Conservation (phyloP, 2,888 invertebrate genomes). For the Hymenopus coronatus region DNA sequence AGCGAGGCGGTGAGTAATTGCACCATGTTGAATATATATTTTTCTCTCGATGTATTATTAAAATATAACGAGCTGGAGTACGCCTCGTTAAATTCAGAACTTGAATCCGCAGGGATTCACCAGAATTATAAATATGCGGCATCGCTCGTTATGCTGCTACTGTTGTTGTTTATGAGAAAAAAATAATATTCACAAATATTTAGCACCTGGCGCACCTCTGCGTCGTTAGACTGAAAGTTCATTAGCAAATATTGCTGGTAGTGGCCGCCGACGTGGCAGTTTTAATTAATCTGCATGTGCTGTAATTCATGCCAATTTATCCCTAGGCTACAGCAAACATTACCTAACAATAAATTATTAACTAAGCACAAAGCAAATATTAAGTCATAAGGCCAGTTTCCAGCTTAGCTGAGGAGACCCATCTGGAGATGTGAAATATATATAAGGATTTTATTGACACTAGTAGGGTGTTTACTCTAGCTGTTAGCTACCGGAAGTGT, state of each 20-base stretch:
- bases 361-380: background rate
- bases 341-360: background rate
- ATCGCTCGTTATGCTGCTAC: background rate
- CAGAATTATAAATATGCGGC: background rate
- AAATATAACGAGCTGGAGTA: background rate
- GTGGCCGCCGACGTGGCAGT: background rate
- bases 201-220: background rate
- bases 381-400: background rate
- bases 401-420: background rate
- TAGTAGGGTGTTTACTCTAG: no score
- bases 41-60: background rate
- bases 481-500: no score
- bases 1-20: background rate
- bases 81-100: background rate
- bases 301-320: background rate
- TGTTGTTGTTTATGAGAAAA: background rate
- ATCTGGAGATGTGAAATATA: background rate
- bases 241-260: background rate
- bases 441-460: background rate
- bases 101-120: background rate
- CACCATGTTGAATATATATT: background rate
- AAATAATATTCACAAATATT: background rate
- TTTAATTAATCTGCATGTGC: background rate
- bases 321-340: background rate
- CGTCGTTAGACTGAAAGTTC: background rate